Conservation (phyloP, 92 coral and sea anemone genomes). For the Phymanthus crucifer region DNA sequence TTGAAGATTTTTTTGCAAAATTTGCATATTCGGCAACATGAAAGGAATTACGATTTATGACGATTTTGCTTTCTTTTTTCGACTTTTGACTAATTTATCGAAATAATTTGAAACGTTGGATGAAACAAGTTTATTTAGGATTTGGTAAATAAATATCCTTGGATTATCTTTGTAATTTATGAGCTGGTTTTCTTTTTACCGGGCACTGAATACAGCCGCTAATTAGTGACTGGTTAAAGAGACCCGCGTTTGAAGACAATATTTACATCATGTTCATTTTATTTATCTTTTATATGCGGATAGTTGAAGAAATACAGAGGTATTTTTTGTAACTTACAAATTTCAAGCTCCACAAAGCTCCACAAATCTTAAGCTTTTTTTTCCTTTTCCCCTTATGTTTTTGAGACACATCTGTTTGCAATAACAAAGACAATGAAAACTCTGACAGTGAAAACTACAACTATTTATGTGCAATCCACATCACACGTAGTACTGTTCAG, state of each 20-base stretch:
- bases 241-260: neutral
- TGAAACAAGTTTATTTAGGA: neutral
- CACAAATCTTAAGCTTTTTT: neutral
- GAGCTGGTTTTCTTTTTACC: neutral
- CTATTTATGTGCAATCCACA: neutral
- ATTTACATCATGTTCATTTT: neutral
- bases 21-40: neutral
- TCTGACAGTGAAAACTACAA: conserved; percentile 1
- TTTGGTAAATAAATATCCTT: neutral
- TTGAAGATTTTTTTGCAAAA: neutral
- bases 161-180: too few species aligned
- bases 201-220: neutral
- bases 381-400: neutral
- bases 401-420: conserved; percentile 1
- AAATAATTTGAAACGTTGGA: neutral
- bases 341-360: too few species aligned
- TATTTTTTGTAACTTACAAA: neutral
- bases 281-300: neutral
- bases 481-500: neutral
- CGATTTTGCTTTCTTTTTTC: neutral
- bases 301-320: too few species aligned
- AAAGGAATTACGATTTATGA: neutral
- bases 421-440: neutral
- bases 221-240: neutral
- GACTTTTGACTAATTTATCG: neutral